These are phyloP conservation scores for Antechinus flavipes DNA, from an alignment of 2,113 vertebrate species.

Conservation along the genomic window DNA sequence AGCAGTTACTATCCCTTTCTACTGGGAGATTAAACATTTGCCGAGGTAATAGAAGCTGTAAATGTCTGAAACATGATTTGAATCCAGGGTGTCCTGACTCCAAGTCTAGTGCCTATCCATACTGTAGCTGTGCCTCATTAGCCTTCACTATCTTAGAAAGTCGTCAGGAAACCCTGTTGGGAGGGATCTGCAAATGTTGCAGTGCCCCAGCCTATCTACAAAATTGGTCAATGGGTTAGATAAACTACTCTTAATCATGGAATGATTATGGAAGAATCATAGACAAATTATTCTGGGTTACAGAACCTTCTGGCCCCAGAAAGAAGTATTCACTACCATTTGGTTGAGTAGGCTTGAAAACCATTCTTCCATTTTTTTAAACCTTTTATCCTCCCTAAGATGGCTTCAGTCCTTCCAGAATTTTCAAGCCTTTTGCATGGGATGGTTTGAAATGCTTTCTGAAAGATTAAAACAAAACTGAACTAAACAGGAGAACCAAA, in stretches of 20 bases:
- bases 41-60: not conserved
- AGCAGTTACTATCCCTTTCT: not conserved
- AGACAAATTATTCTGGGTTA: not conserved
- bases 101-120: not conserved
- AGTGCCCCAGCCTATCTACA: not conserved
- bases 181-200: not conserved
- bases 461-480: conserved; percentile 18
- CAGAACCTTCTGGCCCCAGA: not conserved
- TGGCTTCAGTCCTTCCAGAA: not conserved
- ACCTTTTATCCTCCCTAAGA: not conserved
- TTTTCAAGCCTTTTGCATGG: not conserved
- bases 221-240: not conserved
- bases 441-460: not conserved
- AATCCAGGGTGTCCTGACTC: not conserved
- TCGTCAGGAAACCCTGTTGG: not conserved
- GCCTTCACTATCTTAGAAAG: not conserved
- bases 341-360: not conserved
- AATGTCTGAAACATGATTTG: not conserved
- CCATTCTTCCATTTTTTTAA: not conserved
- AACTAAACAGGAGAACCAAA: not conserved
- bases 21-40: not conserved
- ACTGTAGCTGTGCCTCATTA: not conserved
- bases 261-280: not conserved
- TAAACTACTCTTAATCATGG: not conserved
- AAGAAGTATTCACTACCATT: not conserved